Evolutionary conservation across 2,888 invertebrate species (phyloP), one percentile per base, ranked within the genome.

Genomic region (Scaptomyza reducta): DNA sequence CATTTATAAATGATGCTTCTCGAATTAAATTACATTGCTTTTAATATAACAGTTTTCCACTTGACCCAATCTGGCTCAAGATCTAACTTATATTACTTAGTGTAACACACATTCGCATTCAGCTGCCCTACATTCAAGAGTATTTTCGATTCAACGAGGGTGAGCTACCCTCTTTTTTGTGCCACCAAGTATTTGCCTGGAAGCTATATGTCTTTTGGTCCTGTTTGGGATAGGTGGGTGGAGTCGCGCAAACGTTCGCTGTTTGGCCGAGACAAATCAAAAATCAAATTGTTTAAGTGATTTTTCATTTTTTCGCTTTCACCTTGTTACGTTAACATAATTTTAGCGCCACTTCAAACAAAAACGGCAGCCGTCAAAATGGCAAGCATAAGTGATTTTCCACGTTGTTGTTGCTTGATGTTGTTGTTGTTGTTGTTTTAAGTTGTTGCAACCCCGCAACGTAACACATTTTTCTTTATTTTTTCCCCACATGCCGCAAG

Each of bases 241-340:
- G 33, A 2, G 35, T 1, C 31, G 59, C 31, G 0, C 3, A 14
- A 25, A 6, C 45, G 31, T 33, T 35, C 5, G 33, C 31, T 47
- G 67, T 45, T 51, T 66, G 27, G 68, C 35, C 54, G 46, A 59
- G 66, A 66, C 66, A 80, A 88, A 84, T 77, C 73, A 77, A 87
- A 82, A 88, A 79, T 88, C 69, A 88, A 88, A 87, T 82, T 88
- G 82, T 61, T 87, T 87, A 89, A 87, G 87, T 89, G 89, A 88
- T 84, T 87, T 89, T 88, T 82, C 89, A 79, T 89, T 87, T 40
- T 86, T 79, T 70, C 51, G 84, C 88, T 88, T 88, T 88, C 67
- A 89, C 82, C 87, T 89, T 86, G 88, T 88, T 89, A 77, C 85
- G 87, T 75, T 87, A 87, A 88, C 85, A 87, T 87, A 79, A 89